Percentiles rank a stretch among this genome's conserved stretches.
These are phyloP conservation scores for Petrocephalus schoutedeni DNA, from an alignment of 2,797 vertebrate genomes.

Conservation along the genomic window DNA sequence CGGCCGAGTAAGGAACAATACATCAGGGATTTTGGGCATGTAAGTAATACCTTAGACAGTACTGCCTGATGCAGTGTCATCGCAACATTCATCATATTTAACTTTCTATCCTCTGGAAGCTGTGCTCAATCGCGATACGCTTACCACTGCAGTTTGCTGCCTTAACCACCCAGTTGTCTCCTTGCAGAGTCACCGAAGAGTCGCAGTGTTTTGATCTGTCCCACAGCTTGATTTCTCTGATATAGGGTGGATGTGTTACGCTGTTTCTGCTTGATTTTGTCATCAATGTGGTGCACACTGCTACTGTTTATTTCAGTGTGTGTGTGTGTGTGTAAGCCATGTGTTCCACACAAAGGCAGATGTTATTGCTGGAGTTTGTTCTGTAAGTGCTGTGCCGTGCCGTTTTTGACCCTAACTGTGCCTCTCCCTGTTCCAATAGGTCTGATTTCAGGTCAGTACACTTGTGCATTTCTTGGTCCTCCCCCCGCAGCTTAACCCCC, in stretches of 20 bases:
- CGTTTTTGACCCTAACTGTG: conserved; percentile 40
- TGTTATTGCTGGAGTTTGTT: conserved; percentile 24
- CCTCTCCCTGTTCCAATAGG: conserved; percentile 49
- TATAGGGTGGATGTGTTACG: not conserved
- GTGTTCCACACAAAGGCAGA: conserved; percentile 22
- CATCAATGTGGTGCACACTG: not conserved
- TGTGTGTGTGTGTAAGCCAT: not conserved
- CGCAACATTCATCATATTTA: not conserved
- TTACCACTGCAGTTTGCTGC: not conserved
- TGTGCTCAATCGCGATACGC: not conserved
- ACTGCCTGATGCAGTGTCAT: not conserved
- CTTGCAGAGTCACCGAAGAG: conserved; percentile 18
- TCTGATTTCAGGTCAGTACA: conserved; percentile 53
- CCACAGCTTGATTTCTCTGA: not conserved
- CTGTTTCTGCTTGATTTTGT: not conserved
- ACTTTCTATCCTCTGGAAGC: not conserved
- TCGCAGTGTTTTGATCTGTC: not conserved
- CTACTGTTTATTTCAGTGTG: not conserved
- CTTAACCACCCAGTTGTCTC: conserved; percentile 17
- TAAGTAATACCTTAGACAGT: not conserved
- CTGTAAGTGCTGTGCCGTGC: conserved; percentile 21
- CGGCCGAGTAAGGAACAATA: not conserved
- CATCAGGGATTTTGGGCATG: not conserved
- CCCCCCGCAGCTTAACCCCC: conserved; percentile 43
- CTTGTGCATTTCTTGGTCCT: conserved; percentile 47